Base-by-base conservation (phyloP, 2,888 invertebrate species). In the Carabus problematicus region DNA sequence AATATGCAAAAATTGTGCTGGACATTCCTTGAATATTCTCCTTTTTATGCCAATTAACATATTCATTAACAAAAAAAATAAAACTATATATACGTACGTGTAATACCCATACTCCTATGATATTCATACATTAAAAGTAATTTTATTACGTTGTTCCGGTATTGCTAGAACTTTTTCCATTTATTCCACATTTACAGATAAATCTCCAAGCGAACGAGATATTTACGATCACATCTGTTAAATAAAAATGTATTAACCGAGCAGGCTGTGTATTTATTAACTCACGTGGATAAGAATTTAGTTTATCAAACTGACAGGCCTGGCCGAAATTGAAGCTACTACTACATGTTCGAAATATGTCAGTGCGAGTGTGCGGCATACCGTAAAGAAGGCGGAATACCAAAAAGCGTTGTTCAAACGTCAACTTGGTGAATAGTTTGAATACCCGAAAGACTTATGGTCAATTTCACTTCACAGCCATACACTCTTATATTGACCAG, bases 321-420 rank as follows among this genome's bases (percentile, higher is more conserved):
- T 3, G 3, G 6, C 29, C 29, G 29, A 29, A 29, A 29, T 29
- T 6, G 29, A 29, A 29, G 6, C 29, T 29, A 40, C 12, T 8
- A 4, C 14, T 18, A 42, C 42, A 18, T 55, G 55, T 54, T 64
- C 54, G 12, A 55, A 42, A 64, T 58, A 19, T 43, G 64, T 16
- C 54, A 56, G 56, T 39, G 14, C 7, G 14, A 45, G n/a, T 12
- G 45, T 14, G 58, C 70, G 70, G 66, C 67, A 59, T 49, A 9
- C 39, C 45, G 41, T 54, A 69, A 73, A 73, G 72, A 62, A 63
- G 68, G 71, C 71, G 70, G 67, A 67, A 72, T 62, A 71, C 72
- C 73, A 71, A 72, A 73, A 74, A 73, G 74, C 72, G 70, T 74
- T 74, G 73, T 73, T 74, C 72, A 68, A 52, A 62, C 72, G 74